These are phyloP conservation scores for Amiota communis DNA, from an alignment of 2,888 invertebrate genomes.

Conservation along the genomic window DNA sequence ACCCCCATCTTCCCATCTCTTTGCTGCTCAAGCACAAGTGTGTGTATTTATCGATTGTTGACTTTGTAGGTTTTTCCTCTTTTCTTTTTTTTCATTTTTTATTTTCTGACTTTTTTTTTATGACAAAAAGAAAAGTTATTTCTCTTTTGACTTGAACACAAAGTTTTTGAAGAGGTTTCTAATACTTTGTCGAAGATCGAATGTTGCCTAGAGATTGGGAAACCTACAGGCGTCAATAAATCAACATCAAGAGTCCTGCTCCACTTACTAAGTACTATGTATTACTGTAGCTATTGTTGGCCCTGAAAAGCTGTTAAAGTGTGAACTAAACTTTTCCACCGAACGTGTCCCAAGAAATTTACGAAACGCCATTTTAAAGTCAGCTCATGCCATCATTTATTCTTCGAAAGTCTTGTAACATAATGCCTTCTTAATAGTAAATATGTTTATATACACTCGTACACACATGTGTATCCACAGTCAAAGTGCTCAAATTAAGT, in stretches of 20 bases:
- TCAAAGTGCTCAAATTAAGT: not conserved
- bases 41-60: slow-evolving; percentile 13
- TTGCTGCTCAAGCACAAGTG: not conserved
- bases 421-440: too few relatives aligned
- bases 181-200: not conserved
- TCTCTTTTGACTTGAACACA: not conserved
- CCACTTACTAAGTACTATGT: not conserved
- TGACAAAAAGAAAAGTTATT: not conserved
- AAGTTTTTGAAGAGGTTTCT: not conserved
- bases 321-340: not conserved
- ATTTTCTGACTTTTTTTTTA: too few relatives aligned
- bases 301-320: slow-evolving; percentile 8
- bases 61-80: not conserved
- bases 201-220: not conserved
- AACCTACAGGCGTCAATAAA: slow-evolving; percentile 17
- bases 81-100: too few relatives aligned
- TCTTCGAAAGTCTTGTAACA: too few relatives aligned
- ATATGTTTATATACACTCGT: too few relatives aligned
- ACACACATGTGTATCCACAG: not conserved
- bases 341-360: not conserved
- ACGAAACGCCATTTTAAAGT: not conserved
- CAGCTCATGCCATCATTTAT: not conserved
- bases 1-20: not conserved
- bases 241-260: slow-evolving; percentile 16
- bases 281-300: too few relatives aligned